Evolutionary conservation across 2,113 vertebrate genomes (phyloP).

Genomic region (Triplophysa siluroides): DNA sequence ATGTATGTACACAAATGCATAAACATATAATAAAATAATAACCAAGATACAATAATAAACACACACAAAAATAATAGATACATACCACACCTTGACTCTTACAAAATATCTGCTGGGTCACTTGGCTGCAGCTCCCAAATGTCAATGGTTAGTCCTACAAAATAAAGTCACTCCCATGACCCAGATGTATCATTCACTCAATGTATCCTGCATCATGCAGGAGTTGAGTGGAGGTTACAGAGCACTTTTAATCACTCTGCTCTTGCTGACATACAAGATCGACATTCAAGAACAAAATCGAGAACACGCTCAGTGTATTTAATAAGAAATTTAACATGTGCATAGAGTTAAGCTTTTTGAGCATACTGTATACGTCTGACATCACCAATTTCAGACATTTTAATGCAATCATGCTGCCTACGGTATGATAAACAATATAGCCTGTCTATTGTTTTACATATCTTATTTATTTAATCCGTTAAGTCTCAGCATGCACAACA

Average conservation of each 20-base stretch:
- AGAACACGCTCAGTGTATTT: background rate
- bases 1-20: too few relatives aligned
- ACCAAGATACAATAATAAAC: background rate
- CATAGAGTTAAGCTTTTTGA: background rate
- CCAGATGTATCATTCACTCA: slow-evolving; percentile 14
- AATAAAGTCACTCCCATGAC: background rate
- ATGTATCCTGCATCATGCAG: background rate
- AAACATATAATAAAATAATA: background rate
- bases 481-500: background rate
- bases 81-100: slow-evolving; percentile 18
- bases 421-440: background rate
- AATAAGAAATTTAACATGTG: background rate
- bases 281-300: too few relatives aligned
- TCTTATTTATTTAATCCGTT: background rate
- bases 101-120: background rate
- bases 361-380: background rate
- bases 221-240: background rate
- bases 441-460: background rate
- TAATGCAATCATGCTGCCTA: background rate
- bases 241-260: background rate
- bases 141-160: slow-evolving; percentile 18
- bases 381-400: background rate
- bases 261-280: background rate
- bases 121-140: slow-evolving; percentile 2
- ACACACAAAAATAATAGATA: background rate